Conservation (phyloP, 1,140 invertebrate species). For the Drosophila ananassae region DNA sequence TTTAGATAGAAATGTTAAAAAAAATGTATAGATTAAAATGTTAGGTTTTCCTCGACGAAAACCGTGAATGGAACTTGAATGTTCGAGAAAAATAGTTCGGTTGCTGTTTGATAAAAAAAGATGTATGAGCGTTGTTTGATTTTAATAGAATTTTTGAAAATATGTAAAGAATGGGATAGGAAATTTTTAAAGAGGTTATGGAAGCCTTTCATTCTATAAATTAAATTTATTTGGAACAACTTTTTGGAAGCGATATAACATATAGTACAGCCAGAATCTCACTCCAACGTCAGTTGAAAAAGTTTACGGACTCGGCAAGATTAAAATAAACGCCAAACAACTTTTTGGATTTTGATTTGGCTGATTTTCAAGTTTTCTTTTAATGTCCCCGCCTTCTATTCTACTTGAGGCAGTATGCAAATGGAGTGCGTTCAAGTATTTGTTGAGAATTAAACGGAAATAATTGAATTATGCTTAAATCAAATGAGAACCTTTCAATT, state of each 20-base stretch:
- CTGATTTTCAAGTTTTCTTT: slow-evolving; percentile 45
- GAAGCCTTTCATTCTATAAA: neutral
- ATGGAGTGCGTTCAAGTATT: slow-evolving; percentile 42
- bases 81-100: slow-evolving; percentile 8
- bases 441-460: slow-evolving; percentile 45
- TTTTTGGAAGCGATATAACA: neutral
- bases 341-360: slow-evolving; percentile 42
- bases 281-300: neutral
- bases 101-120: slow-evolving; percentile 2
- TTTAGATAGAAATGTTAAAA: slow-evolving; percentile 36
- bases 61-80: slow-evolving; percentile 26
- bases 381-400: slow-evolving; percentile 5
- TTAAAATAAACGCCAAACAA: slow-evolving; percentile 42
- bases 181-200: neutral
- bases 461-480: slow-evolving; percentile 51
- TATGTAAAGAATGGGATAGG: neutral
- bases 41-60: slow-evolving; percentile 6
- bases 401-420: slow-evolving; percentile 35
- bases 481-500: slow-evolving; percentile 27
- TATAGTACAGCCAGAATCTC: neutral
- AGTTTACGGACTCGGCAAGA: slow-evolving; percentile 24
- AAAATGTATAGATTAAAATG: slow-evolving; percentile 12
- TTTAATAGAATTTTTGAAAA: slow-evolving; percentile 13
- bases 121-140: neutral
- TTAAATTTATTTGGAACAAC: neutral